These are phyloP conservation scores for Apostichopus japonicus DNA, from an alignment of 35 echinoderm and acorn worm species.

Conservation along the genomic window DNA sequence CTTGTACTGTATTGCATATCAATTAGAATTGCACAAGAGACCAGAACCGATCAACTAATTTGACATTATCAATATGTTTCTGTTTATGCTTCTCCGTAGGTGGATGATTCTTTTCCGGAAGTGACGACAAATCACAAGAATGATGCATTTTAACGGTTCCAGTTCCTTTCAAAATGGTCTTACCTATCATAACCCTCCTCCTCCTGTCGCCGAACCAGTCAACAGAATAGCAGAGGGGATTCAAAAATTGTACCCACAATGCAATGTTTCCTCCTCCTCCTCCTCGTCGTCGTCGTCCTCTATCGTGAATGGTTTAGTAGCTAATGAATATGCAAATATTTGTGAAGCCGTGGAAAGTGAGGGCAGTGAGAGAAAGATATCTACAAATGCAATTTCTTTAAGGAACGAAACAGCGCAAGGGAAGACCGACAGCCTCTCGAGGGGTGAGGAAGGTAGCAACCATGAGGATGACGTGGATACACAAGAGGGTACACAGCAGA, in stretches of 20 bases:
- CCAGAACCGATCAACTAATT: too few species aligned
- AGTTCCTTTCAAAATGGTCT: not conserved
- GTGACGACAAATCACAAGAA: not conserved
- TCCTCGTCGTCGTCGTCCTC: not conserved
- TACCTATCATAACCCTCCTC: not conserved
- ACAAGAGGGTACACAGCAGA: not conserved
- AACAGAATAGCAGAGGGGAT: not conserved
- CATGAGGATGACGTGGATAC: not conserved
- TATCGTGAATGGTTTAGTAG: not conserved
- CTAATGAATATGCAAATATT: not conserved
- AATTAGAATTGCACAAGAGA: too few species aligned
- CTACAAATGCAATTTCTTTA: not conserved
- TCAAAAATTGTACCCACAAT: not conserved
- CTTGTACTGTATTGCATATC: too few species aligned
- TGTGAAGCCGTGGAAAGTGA: not conserved
- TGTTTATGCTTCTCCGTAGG: too few species aligned
- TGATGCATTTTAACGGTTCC: constrained; percentile 7
- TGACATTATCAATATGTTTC: too few species aligned
- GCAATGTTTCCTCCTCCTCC: constrained; percentile 4
- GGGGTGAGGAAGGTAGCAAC: not conserved
- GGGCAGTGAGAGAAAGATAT: not conserved
- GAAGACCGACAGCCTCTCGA: not conserved
- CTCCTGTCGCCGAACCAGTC: too few species aligned
- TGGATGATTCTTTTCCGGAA: too few species aligned
- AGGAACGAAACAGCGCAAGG: not conserved